Percentiles rank a stretch among this genome's conserved stretches.
Evolutionary conservation across 1,140 invertebrate genomes (phyloP).

Genomic region (Sminthurides bifidus): DNA sequence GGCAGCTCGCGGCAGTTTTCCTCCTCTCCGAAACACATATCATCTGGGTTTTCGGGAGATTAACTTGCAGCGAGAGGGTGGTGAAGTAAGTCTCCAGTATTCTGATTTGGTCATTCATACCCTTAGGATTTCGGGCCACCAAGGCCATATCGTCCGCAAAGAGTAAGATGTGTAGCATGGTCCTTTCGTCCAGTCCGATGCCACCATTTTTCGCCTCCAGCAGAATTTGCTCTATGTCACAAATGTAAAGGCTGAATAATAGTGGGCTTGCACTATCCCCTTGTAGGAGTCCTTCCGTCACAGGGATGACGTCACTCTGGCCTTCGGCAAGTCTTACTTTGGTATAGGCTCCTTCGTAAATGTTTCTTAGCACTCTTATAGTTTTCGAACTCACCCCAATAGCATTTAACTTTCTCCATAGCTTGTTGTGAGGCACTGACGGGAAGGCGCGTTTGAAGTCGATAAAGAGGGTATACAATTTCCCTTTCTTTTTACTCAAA

Average conservation of each 20-base stretch:
- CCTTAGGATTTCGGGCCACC: too few species aligned
- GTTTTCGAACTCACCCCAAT: constrained; percentile 9
- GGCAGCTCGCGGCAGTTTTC: too few species aligned
- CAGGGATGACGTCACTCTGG: not conserved
- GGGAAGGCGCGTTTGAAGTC: constrained; percentile 16
- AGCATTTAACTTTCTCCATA: constrained; percentile 7
- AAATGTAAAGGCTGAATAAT: not conserved
- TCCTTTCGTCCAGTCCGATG: too few species aligned
- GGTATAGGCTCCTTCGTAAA: constrained; percentile 1
- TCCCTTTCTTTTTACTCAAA: not conserved
- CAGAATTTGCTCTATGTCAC: constrained; percentile 8
- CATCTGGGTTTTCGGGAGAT: too few species aligned
- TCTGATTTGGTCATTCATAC: too few species aligned
- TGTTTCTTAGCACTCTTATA: constrained; percentile 2
- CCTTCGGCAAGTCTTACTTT: constrained; percentile 3
- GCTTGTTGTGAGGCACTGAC: not conserved
- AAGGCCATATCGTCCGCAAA: too few species aligned
- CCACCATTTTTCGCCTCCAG: too few species aligned
- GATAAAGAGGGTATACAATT: constrained; percentile 7
- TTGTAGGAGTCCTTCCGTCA: constrained; percentile 8
- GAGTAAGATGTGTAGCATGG: too few species aligned
- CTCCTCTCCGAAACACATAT: too few species aligned
- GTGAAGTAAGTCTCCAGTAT: too few species aligned
- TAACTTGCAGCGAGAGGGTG: too few species aligned
- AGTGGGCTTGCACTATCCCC: not conserved